Base-by-base conservation (phyloP, 1,140 invertebrate genomes). In the Subanguina moxae region DNA sequence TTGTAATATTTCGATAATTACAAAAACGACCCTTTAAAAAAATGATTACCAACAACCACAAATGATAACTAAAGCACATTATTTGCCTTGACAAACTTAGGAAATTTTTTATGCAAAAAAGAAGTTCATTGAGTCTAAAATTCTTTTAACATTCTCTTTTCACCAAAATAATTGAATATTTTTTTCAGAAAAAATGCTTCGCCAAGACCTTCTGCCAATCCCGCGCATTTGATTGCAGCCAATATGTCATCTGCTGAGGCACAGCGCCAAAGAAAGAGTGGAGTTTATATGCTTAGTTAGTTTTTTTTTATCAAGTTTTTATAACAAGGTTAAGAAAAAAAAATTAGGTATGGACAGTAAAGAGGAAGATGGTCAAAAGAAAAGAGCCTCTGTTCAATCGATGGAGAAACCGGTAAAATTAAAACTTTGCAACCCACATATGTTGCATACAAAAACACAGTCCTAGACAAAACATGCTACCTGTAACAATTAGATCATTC, bases 261-360 rank as follows among this genome's bases (percentile, higher is more conserved):
- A 57, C 62, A 45, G 25, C 66, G 58, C 23, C 68, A 59, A 1
- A 72, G 74, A 1, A 76, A 76, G 57, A 73, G 69, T 38, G 74
- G 74, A 17, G 62, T 76, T 19, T 68, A 76, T 61, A 70, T 76
- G 65, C 62, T 78, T 17, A 57, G 68, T 52, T 38, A 68, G 43
- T 67, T 52, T 3, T 52, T 15, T 52, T 52, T 52, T 3, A 8
- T 8, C 3, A 7, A 8, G 48, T 52, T 25, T 52, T 52, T 52
- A 15, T 52, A 25, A 15, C 48, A 15, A 52, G 17, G 17, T 7
- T 52, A 15, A 7, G 15, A 3, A 3, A 52, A 52, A 21, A 52
- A 7, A 25, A 70, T 68, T 25, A 64, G 48, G 45, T 25, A 65
- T 66, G 48, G 56, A 68, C 32, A 38, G 19, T n/a, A 68, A 68